Evolutionary conservation across 2,113 vertebrate genomes (phyloP).

Genomic region (Fregata magnificens): DNA sequence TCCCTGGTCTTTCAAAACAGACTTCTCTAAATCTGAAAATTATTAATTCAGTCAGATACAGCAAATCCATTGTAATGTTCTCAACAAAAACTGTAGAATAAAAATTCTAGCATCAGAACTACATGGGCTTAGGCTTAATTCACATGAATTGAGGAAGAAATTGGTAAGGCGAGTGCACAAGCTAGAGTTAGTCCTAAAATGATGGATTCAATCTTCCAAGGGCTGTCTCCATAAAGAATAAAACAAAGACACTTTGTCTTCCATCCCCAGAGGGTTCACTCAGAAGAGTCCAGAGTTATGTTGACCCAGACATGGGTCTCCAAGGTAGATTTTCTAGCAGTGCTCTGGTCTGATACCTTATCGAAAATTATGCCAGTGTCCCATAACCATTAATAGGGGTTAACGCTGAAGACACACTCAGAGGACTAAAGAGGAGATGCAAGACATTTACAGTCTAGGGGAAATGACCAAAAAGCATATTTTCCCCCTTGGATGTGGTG

Average conservation of each 20-base stretch:
- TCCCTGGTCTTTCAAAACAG: background rate
- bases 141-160: background rate
- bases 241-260: background rate
- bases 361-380: background rate
- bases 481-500: background rate
- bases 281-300: background rate
- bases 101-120: background rate
- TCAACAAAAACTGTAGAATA: background rate
- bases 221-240: background rate
- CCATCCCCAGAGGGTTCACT: background rate
- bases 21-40: background rate
- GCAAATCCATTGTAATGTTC: background rate
- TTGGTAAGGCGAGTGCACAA: background rate
- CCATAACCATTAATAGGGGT: background rate
- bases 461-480: conserved; percentile 18
- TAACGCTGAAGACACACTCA: background rate
- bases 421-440: background rate
- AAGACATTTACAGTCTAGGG: background rate
- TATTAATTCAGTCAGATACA: background rate
- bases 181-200: background rate
- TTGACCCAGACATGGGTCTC: background rate
- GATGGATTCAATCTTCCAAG: background rate
- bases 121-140: background rate
- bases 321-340: background rate
- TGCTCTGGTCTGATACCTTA: background rate